These are phyloP conservation scores for Ptiloglossa arizonensis DNA, from an alignment of 1,140 invertebrate species.

Conservation along the genomic window DNA sequence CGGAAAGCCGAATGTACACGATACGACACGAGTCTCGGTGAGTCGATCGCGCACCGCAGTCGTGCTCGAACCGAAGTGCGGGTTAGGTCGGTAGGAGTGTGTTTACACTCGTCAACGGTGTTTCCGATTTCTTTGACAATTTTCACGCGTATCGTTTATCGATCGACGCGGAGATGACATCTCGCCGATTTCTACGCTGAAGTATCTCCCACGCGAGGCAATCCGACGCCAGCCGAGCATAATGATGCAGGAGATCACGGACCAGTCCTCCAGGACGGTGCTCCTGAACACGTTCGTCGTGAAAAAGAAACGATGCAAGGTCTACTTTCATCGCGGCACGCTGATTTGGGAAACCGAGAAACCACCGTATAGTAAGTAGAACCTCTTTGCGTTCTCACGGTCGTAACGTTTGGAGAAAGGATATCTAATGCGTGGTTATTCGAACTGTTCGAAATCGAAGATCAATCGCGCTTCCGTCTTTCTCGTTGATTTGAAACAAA, in stretches of 20 bases:
- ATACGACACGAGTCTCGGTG: constrained; percentile 10
- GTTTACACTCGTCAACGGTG: not conserved
- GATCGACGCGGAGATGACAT: constrained; percentile 34
- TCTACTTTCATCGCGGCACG: constrained; percentile 85
- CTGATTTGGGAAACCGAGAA: constrained; percentile 86
- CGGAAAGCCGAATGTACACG: constrained; percentile 9
- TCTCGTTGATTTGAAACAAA: not conserved
- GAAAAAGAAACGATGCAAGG: constrained; percentile 84
- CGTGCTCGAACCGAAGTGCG: constrained; percentile 19
- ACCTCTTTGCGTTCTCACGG: not conserved
- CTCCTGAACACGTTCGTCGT: constrained; percentile 85
- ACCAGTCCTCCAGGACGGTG: constrained; percentile 72
- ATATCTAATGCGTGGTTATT: not conserved
- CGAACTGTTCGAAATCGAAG: not conserved
- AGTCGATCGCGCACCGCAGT: constrained; percentile 36
- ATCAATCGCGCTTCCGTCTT: not conserved
- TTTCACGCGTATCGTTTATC: constrained; percentile 2
- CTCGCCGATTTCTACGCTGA: not conserved
- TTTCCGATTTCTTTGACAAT: constrained; percentile 2
- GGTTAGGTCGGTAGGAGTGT: not conserved
- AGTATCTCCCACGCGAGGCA: not conserved
- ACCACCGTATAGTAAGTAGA: constrained; percentile 82
- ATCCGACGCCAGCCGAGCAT: not conserved
- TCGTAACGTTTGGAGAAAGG: not conserved
- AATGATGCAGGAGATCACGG: constrained; percentile 61